Percentiles rank a stretch among this genome's conserved stretches.
Evolutionary conservation across 2,113 vertebrate species (phyloP).

Genomic region (Paradisaea rubra): DNA sequence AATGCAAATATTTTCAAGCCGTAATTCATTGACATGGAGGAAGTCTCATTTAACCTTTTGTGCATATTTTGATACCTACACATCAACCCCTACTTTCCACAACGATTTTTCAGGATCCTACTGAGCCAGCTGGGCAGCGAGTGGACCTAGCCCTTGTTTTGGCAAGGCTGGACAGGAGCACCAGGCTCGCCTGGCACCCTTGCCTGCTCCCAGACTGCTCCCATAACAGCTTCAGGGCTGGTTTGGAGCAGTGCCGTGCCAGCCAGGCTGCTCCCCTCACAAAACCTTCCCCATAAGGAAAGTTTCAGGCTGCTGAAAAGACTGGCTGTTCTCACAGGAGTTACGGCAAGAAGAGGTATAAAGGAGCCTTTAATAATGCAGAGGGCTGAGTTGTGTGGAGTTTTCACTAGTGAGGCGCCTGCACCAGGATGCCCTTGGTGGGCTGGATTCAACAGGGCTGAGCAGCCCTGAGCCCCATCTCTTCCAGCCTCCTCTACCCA

Average conservation of each 20-base stretch:
- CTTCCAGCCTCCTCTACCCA: background rate
- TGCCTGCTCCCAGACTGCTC: accelerated
- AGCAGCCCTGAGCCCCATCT: background rate
- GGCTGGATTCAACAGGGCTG: background rate
- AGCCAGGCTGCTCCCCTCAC: background rate
- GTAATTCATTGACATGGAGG: slow-evolving; percentile 45
- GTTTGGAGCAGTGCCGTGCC: background rate
- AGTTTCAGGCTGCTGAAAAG: slow-evolving; percentile 46
- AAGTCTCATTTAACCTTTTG: slow-evolving; percentile 42
- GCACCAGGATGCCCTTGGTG: background rate
- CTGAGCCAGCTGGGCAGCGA: background rate
- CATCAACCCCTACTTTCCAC: slow-evolving; percentile 28
- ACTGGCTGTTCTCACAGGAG: slow-evolving; percentile 13
- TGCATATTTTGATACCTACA: slow-evolving; percentile 37
- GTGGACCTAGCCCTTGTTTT: background rate
- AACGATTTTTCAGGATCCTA: background rate
- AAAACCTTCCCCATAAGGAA: background rate
- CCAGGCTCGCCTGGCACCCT: background rate
- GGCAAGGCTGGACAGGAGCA: background rate
- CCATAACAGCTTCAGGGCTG: background rate
- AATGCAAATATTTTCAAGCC: slow-evolving; percentile 60
- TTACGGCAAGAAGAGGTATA: background rate
- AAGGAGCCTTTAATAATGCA: slow-evolving; percentile 27
- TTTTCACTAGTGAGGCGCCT: background rate
- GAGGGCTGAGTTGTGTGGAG: background rate